Evolutionary conservation across 2,797 vertebrate species (phyloP), one percentile per base, ranked within the genome.

Genomic region (Gymnodraco acuticeps): DNA sequence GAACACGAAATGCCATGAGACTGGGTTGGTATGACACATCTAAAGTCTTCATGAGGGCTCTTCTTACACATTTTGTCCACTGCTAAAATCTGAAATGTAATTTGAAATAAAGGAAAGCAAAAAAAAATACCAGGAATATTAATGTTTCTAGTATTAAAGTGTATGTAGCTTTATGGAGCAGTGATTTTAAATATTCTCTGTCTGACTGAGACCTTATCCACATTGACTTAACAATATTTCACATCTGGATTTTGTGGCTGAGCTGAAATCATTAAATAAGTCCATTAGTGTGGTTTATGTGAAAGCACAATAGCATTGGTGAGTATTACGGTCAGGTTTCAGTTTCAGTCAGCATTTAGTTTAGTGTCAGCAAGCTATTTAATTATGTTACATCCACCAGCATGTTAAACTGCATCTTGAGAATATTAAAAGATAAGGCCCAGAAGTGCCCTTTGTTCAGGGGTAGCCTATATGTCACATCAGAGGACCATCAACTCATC

Each of bases 301-400:
- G 60, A 66, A 82, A 72, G 58, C 52, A 45, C 64, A 65, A 31
- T 41, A 82, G 72, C 78, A 64, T 70, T 53, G 27, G 20, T 78
- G 60, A 64, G 69, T 66, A 55, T 78, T 64, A 75, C 13, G 60
- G 69, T 58, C 67, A 61, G 56, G 17, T 64, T 64, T 38, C 33
- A 38, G 23, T 76, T 77, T 72, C 59, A 67, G 69, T 67, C 76
- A 56, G 72, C 33, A 2, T 80, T 83, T 46, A 75, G 61, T 58
- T 58, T 5, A 55, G 63, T 73, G 69, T 84, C 78, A 68, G 86
- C 58, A 70, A 73, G 70, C 81, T 78, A 74, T 89, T 82, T 84
- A 87, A 88, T 86, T 83, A 85, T 55, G 65, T 64, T 70, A 31
- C 56, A 83, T 23, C 23, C 71, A 74, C 53, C 53, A 62, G 47